Percentiles rank a stretch among this genome's conserved stretches.
Evolutionary conservation across 2,888 invertebrate genomes (phyloP).

Genomic region (Macrophya alboannulata): DNA sequence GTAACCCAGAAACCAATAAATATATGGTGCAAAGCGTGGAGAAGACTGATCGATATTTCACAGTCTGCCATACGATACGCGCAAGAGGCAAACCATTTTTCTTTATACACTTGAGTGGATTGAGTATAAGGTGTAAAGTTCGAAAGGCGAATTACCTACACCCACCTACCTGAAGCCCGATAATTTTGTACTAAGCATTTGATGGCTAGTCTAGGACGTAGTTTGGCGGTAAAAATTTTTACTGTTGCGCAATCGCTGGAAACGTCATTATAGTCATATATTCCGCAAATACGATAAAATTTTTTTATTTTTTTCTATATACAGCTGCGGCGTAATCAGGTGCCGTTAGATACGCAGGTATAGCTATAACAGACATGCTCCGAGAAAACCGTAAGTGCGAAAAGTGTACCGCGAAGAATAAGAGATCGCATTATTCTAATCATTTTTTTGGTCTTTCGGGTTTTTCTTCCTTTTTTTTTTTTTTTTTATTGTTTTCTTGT

Average conservation of each 20-base stretch:
- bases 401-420: background rate
- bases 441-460: background rate
- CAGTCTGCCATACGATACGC: constrained; percentile 4
- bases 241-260: background rate
- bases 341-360: background rate
- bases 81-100: background rate
- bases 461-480: background rate
- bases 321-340: background rate
- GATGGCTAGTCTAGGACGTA: background rate
- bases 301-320: background rate
- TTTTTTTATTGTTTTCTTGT: background rate
- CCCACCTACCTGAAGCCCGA: background rate
- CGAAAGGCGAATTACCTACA: background rate
- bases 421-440: background rate
- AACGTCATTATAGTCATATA: background rate
- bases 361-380: background rate
- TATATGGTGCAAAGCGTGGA: constrained; percentile 6
- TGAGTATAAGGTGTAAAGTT: background rate
- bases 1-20: constrained; percentile 20
- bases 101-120: background rate
- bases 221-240: background rate
- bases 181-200: background rate
- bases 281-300: background rate
- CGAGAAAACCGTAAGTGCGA: background rate
- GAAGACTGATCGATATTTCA: background rate